Base-by-base conservation (phyloP, 2,797 vertebrate genomes). In the Limosa lapponica region DNA sequence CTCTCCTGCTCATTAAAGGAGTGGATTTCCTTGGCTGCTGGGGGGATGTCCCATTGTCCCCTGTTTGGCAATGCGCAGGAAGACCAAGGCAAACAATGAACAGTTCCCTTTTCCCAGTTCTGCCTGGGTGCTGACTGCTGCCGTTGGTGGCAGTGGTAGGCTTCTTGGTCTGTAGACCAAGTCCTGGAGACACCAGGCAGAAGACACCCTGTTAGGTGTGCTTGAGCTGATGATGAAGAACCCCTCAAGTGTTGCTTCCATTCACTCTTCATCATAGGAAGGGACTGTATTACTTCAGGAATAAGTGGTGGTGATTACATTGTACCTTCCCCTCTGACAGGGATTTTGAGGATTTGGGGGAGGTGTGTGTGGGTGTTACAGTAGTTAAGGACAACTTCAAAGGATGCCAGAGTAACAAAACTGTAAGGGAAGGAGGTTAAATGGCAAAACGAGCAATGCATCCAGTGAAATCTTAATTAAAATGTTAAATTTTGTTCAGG, bases 281-380 rank as follows among this genome's bases (percentile, higher is more conserved):
- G 8, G 34, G 6, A 16, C 36, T 34, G 6, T n/a, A 14, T 69
- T 86, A 32, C 16, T 11, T 41, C 52, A 16, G 30, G 14, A 37
- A n/a, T 5, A 25, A 19, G 27, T 2, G 4, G 12, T 43, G 22
- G 18, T 51, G 46, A 41, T 61, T 30, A 28, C 5, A 0, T 39
- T 58, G 11, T 85, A 16, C 36, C 32, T 10, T 82, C 13, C 34
- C 13, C 34, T 80, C 51, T 70, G 25, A 37, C 13, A 11, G 37
- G 15, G 8, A 36, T 72, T 89, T 72, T 52, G 22, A 48, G 13
- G 22, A 46, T 58, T 58, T 41, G 44, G 18, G 36, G 15, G n/a
- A 23, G n/a, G 22, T 58, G 15, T 37, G 34, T 10, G 59, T 13
- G 59, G 19, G 13, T 41, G 6, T 55, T 70, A 10, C 0, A 0